These are phyloP conservation scores for Sciurus carolinensis DNA, from an alignment of 2,797 vertebrate genomes.

Conservation along the genomic window DNA sequence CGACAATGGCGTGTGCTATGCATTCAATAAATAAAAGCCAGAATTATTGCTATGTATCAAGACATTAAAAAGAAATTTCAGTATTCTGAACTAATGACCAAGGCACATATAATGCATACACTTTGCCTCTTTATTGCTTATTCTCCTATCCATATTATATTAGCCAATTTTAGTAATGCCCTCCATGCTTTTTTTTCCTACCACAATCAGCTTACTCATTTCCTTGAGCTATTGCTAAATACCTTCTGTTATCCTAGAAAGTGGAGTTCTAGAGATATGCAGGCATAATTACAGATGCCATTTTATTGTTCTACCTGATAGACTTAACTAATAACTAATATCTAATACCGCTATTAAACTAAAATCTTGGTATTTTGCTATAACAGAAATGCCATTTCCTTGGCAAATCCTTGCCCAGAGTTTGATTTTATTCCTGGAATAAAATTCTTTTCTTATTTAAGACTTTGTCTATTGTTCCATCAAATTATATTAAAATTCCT, in stretches of 20 bases:
- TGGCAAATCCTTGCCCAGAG: too few relatives aligned
- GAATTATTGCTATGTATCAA: neutral
- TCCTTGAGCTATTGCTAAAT: constrained; percentile 14
- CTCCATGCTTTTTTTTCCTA: neutral
- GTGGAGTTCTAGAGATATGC: too few relatives aligned
- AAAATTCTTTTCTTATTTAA: neutral
- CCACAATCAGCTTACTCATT: neutral
- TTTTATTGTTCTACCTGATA: too few relatives aligned
- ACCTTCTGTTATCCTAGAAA: neutral
- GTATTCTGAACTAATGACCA: neutral
- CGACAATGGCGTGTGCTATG: neutral
- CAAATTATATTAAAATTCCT: constrained; percentile 21
- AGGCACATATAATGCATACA: neutral
- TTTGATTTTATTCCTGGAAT: too few relatives aligned
- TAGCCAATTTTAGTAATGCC: neutral
- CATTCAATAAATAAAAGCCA: neutral
- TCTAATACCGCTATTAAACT: too few relatives aligned
- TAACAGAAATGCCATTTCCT: too few relatives aligned
- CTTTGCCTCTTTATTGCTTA: constrained; percentile 21
- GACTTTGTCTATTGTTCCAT: neutral
- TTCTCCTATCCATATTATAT: neutral
- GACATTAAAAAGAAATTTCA: constrained; percentile 14
- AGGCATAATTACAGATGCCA: too few relatives aligned
- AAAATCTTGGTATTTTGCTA: too few relatives aligned
- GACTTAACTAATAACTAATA: too few relatives aligned